Percentiles rank a stretch among this genome's conserved stretches.
Conservation (phyloP, 2,113 vertebrate species). For the Grallaria varia region DNA sequence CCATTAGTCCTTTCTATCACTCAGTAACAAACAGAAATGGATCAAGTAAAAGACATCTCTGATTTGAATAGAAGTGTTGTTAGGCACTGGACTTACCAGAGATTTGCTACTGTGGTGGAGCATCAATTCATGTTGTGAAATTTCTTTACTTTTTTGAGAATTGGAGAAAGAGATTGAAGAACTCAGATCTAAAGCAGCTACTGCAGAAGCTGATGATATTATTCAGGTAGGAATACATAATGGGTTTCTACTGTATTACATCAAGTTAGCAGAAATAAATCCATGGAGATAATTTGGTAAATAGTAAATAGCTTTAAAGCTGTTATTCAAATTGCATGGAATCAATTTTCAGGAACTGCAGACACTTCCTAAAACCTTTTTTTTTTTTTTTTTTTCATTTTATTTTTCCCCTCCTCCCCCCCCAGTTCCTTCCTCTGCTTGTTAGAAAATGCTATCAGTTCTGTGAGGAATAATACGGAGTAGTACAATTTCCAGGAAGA, state of each 20-base stretch:
- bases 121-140: not conserved
- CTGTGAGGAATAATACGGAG: not conserved
- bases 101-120: not conserved
- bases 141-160: slow-evolving; percentile 72
- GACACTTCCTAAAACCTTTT: not conserved
- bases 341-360: not conserved
- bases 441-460: not conserved
- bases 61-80: not conserved
- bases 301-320: not conserved
- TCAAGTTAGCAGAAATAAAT: not conserved
- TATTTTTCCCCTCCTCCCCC: not conserved
- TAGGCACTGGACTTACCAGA: not conserved
- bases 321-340: not conserved
- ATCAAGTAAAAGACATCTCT: not conserved
- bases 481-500: not conserved
- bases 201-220: slow-evolving; percentile 77
- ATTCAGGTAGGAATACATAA: slow-evolving; percentile 81
- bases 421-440: not conserved
- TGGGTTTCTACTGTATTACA: not conserved
- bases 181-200: slow-evolving; percentile 73
- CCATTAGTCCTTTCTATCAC: not conserved
- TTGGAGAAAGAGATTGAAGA: slow-evolving; percentile 88
- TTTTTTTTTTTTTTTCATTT: no score
- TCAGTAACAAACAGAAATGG: not conserved
- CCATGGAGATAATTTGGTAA: not conserved